Base-by-base conservation (phyloP, 2,888 invertebrate genomes). In the Drosophila atripex region DNA sequence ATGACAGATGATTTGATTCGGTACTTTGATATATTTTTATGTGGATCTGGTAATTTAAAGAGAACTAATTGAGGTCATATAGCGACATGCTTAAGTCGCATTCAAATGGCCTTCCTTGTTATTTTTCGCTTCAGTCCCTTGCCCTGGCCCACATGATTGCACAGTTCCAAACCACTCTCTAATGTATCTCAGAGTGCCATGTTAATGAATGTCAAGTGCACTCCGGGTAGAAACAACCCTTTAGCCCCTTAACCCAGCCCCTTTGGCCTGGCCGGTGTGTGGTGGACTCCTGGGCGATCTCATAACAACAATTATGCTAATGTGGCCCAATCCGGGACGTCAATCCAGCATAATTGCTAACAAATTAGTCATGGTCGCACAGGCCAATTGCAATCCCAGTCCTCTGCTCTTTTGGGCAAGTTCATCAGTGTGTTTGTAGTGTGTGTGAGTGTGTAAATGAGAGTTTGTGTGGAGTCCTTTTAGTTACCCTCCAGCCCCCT, bases 311-410 rank as follows among this genome's bases (percentile, higher is more conserved):
- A 85, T 83, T 85, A 83, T 78, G 83, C 79, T 83, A 83, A 87
- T 83, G 88, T 76, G 52, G 66, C 75, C 73, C 86, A 68, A 70
- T 73, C 71, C 71, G 69, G 56, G 59, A 76, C 58, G 85, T 84
- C 85, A 84, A 78, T 84, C 76, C 72, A 70, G 76, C 87, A 87
- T 82, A 82, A 87, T 82, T 87, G 85, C 87, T 77, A 80, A 84
- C 80, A 86, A 80, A 80, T 86, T 80, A 80, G 84, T 84, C 87
- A 80, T 80, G 78, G 73, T 84, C 75, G 53, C 60, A 58, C 68
- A 58, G 68, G 51, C 52, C 61, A 72, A 55, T 46, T 54, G 51
- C 54, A 52, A 28, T 41, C 38, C 54, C 49, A 45, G 32, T 25
- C 47, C 46, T 21, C 30, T 18, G 32, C 69, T 47, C 21, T 68